Evolutionary conservation across 2,113 vertebrate genomes (phyloP).

Genomic region (Odobenus rosmarus): DNA sequence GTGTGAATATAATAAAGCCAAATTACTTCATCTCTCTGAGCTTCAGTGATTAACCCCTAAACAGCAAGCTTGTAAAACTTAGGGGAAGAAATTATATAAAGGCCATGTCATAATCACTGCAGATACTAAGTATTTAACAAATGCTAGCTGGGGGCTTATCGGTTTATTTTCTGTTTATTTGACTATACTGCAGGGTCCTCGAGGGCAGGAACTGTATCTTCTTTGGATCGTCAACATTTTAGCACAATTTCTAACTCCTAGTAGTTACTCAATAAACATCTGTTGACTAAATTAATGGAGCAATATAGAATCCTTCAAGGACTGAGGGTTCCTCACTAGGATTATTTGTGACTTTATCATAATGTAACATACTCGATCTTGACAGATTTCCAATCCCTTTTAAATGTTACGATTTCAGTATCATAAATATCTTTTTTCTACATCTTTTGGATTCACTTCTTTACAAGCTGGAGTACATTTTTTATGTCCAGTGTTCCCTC

Average conservation of each 20-base stretch:
- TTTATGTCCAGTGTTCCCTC: not conserved
- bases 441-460: not conserved
- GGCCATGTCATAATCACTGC: not conserved
- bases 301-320: not conserved
- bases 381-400: not conserved
- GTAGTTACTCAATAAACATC: not conserved
- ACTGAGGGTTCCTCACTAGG: not conserved
- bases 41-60: not conserved
- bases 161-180: not conserved
- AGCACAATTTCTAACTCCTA: not conserved
- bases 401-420: not conserved
- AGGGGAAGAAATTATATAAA: not conserved
- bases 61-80: not conserved
- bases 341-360: not conserved
- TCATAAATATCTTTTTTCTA: not conserved
- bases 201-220: not conserved
- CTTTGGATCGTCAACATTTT: not conserved
- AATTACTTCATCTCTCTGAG: not conserved
- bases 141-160: not conserved
- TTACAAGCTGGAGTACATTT: not conserved
- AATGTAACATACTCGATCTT: not conserved
- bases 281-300: not conserved
- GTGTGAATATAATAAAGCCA: not conserved
- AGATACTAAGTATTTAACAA: not conserved
- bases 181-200: not conserved